These are phyloP conservation scores for Chrysomela aeneicollis DNA, from an alignment of 2,888 invertebrate genomes.

Conservation along the genomic window DNA sequence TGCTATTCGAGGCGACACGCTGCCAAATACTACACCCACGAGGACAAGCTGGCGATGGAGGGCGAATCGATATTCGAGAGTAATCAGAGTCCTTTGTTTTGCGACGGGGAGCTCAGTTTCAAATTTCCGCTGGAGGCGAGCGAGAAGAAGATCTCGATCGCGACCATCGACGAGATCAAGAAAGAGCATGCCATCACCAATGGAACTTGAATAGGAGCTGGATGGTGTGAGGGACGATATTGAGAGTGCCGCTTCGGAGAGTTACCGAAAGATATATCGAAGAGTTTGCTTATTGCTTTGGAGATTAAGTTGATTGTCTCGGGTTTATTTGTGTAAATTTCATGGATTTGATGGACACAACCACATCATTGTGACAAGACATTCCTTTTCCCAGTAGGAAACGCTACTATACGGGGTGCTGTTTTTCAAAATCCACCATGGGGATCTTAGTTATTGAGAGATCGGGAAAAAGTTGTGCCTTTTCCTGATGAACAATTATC, in stretches of 20 bases:
- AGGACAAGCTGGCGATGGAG: constrained; percentile 67
- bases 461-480: too few relatives aligned
- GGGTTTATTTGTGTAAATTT: too few relatives aligned
- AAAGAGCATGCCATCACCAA: constrained; percentile 57
- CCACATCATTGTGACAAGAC: too few relatives aligned
- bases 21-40: constrained; percentile 83
- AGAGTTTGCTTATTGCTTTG: neutral
- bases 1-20: constrained; percentile 76
- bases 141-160: constrained; percentile 59
- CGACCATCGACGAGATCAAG: constrained; percentile 60
- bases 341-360: too few relatives aligned
- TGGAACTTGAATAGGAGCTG: constrained; percentile 48
- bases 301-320: neutral
- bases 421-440: too few relatives aligned
- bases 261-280: constrained; percentile 14
- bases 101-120: constrained; percentile 66
- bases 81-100: constrained; percentile 60
- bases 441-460: too few relatives aligned
- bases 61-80: constrained; percentile 62
- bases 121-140: constrained; percentile 64
- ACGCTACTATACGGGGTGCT: too few relatives aligned
- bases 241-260: constrained; percentile 28
- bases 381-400: too few relatives aligned
- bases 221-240: constrained; percentile 24
- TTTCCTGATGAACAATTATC: too few relatives aligned